phyloP scores from a whole-genome alignment of 2,888 invertebrate genomes.

The Caradrina clavipalpis region DNA sequence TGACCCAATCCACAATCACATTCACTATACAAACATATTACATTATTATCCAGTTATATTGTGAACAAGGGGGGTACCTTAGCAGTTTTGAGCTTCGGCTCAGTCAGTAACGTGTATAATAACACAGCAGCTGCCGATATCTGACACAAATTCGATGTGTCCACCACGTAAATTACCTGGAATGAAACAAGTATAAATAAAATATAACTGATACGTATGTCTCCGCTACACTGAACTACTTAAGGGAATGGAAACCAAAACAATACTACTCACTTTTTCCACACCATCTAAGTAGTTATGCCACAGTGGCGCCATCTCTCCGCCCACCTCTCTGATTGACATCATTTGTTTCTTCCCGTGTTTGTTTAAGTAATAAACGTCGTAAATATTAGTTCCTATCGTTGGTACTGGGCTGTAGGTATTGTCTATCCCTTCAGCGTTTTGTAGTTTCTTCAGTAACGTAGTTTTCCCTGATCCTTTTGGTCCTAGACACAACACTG shows the following conservation, averaged over 20 bases:
- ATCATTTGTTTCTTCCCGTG: slow-evolving; percentile 89
- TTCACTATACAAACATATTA: too few species aligned
- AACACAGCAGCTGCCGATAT: slow-evolving; percentile 96
- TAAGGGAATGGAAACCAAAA: background rate
- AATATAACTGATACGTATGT: too few species aligned
- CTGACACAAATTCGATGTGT: slow-evolving; percentile 96
- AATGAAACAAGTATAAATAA: slow-evolving; percentile 25
- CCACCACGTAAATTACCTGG: slow-evolving; percentile 94
- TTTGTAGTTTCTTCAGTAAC: slow-evolving; percentile 93
- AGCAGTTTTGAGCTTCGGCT: slow-evolving; percentile 92
- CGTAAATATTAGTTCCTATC: slow-evolving; percentile 94
- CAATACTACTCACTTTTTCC: slow-evolving; percentile 84
- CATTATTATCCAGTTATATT: too few species aligned
- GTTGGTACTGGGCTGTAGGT: slow-evolving; percentile 95
- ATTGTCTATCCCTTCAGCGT: slow-evolving; percentile 93
- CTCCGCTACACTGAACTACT: too few species aligned
- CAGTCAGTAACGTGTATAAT: slow-evolving; percentile 94
- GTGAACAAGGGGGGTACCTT: slow-evolving; percentile 87
- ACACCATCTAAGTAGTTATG: slow-evolving; percentile 93
- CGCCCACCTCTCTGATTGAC: slow-evolving; percentile 94
- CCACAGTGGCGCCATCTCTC: slow-evolving; percentile 96
- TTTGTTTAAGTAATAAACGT: slow-evolving; percentile 89
- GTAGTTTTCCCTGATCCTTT: slow-evolving; percentile 95
- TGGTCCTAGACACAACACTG: slow-evolving; percentile 94
- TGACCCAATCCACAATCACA: too few species aligned